Conservation (phyloP, 2,888 invertebrate genomes). For the Rhabditoides inermis region DNA sequence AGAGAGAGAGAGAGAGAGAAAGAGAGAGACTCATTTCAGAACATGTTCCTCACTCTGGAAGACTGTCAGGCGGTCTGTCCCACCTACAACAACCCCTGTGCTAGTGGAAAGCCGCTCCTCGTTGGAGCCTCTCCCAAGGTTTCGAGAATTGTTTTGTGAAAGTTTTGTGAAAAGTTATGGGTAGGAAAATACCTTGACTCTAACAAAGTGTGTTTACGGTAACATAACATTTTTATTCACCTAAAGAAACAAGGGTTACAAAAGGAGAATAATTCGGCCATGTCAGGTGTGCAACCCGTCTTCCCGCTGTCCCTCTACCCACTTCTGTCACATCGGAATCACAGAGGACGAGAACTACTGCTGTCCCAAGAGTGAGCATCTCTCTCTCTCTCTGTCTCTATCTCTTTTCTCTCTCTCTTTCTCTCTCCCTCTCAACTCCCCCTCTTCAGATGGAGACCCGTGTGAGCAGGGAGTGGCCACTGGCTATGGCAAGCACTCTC, state of each 20-base stretch:
- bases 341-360: conserved; percentile 42
- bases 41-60: conserved; percentile 47
- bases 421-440: background rate
- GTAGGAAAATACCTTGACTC: no score
- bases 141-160: no score
- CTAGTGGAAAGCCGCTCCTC: conserved; percentile 28
- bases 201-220: no score
- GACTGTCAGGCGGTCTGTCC: conserved; percentile 45
- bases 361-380: conserved; percentile 44
- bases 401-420: background rate
- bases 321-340: conserved; percentile 49
- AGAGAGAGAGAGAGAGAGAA: no score
- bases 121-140: conserved; percentile 30
- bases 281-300: conserved; percentile 25
- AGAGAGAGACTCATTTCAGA: conserved; percentile 14
- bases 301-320: conserved; percentile 45
- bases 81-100: conserved; percentile 46
- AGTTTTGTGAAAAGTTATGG: no score
- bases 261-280: no score
- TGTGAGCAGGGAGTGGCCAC: conserved; percentile 33
- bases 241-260: no score
- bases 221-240: no score
- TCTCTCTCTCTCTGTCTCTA: background rate
- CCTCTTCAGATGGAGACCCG: conserved; percentile 42
- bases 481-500: conserved; percentile 34